Conservation (phyloP, 2,888 invertebrate species). For the Tholera decimalis region DNA sequence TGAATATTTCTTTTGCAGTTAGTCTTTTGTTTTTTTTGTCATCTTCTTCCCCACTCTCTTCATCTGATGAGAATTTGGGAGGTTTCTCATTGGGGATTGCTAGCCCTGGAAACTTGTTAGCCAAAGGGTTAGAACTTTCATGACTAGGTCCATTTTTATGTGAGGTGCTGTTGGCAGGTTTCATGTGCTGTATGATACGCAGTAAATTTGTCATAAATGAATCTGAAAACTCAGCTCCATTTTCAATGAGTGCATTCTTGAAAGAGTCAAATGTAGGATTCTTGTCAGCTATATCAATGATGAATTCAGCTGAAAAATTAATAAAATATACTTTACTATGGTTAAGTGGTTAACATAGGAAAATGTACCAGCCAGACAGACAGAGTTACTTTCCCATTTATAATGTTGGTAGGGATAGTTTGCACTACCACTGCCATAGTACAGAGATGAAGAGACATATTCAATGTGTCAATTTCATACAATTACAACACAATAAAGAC, state of each 20-base stretch:
- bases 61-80: constrained; percentile 82
- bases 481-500: too few species aligned
- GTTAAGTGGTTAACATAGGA: too few species aligned
- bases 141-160: constrained; percentile 66
- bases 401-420: too few species aligned
- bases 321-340: neutral
- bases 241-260: constrained; percentile 96
- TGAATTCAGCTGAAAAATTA: constrained; percentile 96
- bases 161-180: constrained; percentile 88
- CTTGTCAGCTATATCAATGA: constrained; percentile 98
- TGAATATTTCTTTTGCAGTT: constrained; percentile 86
- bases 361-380: too few species aligned
- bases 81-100: constrained; percentile 95
- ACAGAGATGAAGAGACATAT: too few species aligned
- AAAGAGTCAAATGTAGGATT: constrained; percentile 97
- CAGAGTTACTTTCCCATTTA: too few species aligned
- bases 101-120: constrained; percentile 95
- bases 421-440: too few species aligned
- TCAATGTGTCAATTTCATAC: too few species aligned
- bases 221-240: constrained; percentile 99
- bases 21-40: constrained; percentile 72
- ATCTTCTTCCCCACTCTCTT: constrained; percentile 80
- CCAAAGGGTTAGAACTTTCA: constrained; percentile 90
- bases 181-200: constrained; percentile 99
- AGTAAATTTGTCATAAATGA: constrained; percentile 98